These are phyloP conservation scores for Gasterosteus aculeatus DNA, from an alignment of 2,113 vertebrate species.

Conservation along the genomic window DNA sequence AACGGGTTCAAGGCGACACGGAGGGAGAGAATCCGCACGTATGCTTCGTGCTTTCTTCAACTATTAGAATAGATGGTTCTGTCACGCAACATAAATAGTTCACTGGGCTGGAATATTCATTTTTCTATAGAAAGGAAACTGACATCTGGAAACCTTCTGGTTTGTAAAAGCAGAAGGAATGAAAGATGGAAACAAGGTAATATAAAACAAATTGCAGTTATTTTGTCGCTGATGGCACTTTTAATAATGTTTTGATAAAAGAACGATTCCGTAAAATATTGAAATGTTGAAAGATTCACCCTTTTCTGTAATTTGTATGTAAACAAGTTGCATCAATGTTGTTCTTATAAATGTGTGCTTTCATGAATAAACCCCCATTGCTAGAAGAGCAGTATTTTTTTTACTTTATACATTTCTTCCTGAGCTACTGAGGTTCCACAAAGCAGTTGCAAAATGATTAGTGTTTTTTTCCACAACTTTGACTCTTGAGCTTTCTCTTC, in stretches of 20 bases:
- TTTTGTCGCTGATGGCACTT: neutral
- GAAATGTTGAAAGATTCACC: neutral
- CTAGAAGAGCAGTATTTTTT: neutral
- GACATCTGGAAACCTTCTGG: constrained; percentile 42
- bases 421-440: constrained; percentile 34
- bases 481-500: constrained; percentile 4
- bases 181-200: constrained; percentile 19
- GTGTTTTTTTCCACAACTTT: neutral
- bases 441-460: constrained; percentile 25
- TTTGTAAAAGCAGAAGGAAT: constrained; percentile 23
- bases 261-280: neutral
- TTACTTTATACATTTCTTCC: neutral
- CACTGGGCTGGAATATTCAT: constrained; percentile 68
- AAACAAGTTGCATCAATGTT: neutral
- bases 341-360: neutral
- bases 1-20: constrained; percentile 67
- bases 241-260: neutral
- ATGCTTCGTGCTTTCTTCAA: constrained; percentile 54
- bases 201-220: constrained; percentile 14
- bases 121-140: constrained; percentile 56
- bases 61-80: constrained; percentile 70
- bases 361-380: neutral
- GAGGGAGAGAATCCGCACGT: constrained; percentile 34
- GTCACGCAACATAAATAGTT: constrained; percentile 57
- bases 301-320: neutral